These are phyloP conservation scores for Crocallis elinguaria DNA, from an alignment of 2,888 invertebrate genomes.

Conservation along the genomic window DNA sequence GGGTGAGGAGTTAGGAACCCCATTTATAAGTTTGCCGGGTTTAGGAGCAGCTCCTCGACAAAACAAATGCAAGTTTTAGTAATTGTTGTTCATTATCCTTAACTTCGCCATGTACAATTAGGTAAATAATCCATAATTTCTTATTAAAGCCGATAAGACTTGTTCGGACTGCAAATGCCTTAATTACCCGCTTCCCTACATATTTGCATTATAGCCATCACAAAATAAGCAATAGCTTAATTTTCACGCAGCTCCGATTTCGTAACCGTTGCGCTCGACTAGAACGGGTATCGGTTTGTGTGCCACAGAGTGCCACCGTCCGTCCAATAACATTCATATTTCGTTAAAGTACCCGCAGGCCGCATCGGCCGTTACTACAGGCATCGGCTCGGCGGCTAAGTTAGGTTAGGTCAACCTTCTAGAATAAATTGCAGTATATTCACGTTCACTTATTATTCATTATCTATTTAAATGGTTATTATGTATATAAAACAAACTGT, in stretches of 20 bases:
- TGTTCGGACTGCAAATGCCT: neutral
- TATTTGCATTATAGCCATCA: conserved; percentile 19
- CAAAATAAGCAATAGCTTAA: conserved; percentile 45
- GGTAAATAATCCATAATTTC: too few relatives aligned
- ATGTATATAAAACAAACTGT: neutral
- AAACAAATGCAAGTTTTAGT: too few relatives aligned
- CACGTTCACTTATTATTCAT: too few relatives aligned
- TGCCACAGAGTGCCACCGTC: conserved; percentile 44
- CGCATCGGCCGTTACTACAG: neutral
- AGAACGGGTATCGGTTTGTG: conserved; percentile 80
- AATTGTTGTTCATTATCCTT: too few relatives aligned
- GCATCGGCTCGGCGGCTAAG: too few relatives aligned
- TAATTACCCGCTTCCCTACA: conserved; percentile 9
- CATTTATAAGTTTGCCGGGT: too few relatives aligned
- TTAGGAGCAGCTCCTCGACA: too few relatives aligned
- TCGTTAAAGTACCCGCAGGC: conserved; percentile 3
- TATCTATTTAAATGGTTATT: neutral
- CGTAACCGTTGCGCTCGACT: conserved; percentile 83
- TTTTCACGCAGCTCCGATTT: conserved; percentile 82
- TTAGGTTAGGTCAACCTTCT: too few relatives aligned
- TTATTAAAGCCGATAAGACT: too few relatives aligned
- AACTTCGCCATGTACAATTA: too few relatives aligned
- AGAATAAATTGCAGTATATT: neutral
- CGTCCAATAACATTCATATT: conserved; percentile 66
- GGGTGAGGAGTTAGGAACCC: too few relatives aligned